Evolutionary conservation across 2,888 invertebrate genomes (phyloP), one percentile per base, ranked within the genome.

Genomic region (Perdita meconis): DNA sequence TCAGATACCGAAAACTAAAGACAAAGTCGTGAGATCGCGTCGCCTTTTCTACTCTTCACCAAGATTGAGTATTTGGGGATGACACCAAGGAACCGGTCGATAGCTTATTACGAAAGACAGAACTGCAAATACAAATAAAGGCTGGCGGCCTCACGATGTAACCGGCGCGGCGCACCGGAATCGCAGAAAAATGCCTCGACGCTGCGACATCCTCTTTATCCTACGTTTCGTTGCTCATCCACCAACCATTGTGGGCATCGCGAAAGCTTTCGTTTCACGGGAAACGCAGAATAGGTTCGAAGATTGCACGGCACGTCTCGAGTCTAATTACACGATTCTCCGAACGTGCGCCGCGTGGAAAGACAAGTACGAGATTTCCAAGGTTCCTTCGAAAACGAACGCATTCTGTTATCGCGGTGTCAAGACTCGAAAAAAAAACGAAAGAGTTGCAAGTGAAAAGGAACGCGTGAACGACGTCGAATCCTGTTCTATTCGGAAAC

Each of bases 81-180:
- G 56, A 68, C 69, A 64, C 24, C 47, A 73, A 78, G 74, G 77
- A 80, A 82, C 70, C 76, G 76, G 76, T 78, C 80, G 68, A 72
- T 80, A 78, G 51, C 51, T 84, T 53, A 55, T 80, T 78, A 71
- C 50, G 73, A 75, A 78, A 75, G 61, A 65, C 55, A 40, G 47
- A 68, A 75, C 74, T 70, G 65, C 61, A 42, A 77, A 76, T 59
- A 60, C 70, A 78, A 80, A 82, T 74, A 47, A 73, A 56, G 55
- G 65, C 34, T 16, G n/a, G 19, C 10, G 13, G 19, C 44, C 44
- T 36, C 19, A 22, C 34, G 12, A 34, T 38, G 61, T 19, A 42
- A 10, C 38, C 40, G 16, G 55, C n/a, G 10, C 34, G 26, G n/a
- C n/a, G n/a, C n/a, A n/a, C n/a, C 16, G 22, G 56, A 30, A 57